Evolutionary conservation across 2,888 invertebrate species (phyloP).

Genomic region (Hyalella azteca): DNA sequence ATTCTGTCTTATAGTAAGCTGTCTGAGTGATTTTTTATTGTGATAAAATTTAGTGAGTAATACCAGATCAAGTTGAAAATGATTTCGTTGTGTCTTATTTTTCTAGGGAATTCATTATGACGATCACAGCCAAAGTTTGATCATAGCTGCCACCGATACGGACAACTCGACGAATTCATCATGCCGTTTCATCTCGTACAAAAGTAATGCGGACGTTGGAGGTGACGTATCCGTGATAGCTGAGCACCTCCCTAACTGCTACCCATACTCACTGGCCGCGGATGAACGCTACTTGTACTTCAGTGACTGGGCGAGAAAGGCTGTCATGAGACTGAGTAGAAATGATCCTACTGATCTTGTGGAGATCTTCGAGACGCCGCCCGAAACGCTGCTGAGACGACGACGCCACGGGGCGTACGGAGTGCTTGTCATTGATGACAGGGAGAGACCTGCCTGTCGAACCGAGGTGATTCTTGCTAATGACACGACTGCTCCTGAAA

Average conservation of each 20-base stretch:
- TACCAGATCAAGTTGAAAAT: too few species aligned
- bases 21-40: background rate
- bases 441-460: too few species aligned
- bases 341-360: slow-evolving; percentile 16
- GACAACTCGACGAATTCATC: background rate
- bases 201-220: background rate
- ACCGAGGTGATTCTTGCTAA: too few species aligned
- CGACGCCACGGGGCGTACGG: background rate
- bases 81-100: too few species aligned
- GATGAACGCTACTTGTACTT: slow-evolving; percentile 16
- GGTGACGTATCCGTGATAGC: background rate
- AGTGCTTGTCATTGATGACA: background rate
- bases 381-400: background rate
- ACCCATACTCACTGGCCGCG: background rate
- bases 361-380: background rate
- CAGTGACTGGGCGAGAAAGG: background rate
- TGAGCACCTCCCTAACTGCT: slow-evolving; percentile 8
- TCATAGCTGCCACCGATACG: background rate
- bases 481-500: too few species aligned
- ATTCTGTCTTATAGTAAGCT: background rate
- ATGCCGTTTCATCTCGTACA: slow-evolving; percentile 6
- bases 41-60: background rate
- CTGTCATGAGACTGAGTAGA: slow-evolving; percentile 22
- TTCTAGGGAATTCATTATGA: slow-evolving; percentile 2
- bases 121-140: background rate